These are phyloP conservation scores for Pandion haliaetus DNA, from an alignment of 2,113 vertebrate genomes.

Conservation along the genomic window DNA sequence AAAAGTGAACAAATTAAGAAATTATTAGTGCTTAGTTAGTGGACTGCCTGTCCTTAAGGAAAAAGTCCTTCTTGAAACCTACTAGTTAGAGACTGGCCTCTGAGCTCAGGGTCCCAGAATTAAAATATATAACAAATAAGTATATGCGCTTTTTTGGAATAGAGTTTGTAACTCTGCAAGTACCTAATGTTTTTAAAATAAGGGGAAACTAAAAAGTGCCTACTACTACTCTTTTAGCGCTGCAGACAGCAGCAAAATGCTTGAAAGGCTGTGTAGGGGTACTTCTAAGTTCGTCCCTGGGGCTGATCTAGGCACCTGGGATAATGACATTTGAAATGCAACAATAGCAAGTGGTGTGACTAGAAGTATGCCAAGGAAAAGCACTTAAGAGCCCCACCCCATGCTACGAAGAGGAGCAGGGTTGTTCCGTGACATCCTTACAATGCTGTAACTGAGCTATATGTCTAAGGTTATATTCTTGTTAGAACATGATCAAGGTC, in stretches of 20 bases:
- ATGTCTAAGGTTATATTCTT: not conserved
- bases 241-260: not conserved
- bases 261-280: not conserved
- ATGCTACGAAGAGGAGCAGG: not conserved
- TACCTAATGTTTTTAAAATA: not conserved
- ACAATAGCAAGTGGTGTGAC: not conserved
- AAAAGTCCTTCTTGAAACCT: not conserved
- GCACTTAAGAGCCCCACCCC: not conserved
- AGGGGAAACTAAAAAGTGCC: not conserved
- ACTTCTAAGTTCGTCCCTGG: not conserved
- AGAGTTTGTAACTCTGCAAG: not conserved
- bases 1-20: not conserved
- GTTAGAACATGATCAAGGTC: slow-evolving; percentile 55
- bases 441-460: not conserved
- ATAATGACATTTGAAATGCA: slow-evolving; percentile 11
- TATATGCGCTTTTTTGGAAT: not conserved
- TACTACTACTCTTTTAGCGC: not conserved
- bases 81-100: not conserved
- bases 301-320: not conserved
- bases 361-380: not conserved
- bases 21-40: not conserved
- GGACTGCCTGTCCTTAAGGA: not conserved
- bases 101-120: not conserved
- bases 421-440: not conserved
- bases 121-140: not conserved